Base-by-base conservation (phyloP, 1,140 invertebrate genomes). In the Chrysopa pallens region DNA sequence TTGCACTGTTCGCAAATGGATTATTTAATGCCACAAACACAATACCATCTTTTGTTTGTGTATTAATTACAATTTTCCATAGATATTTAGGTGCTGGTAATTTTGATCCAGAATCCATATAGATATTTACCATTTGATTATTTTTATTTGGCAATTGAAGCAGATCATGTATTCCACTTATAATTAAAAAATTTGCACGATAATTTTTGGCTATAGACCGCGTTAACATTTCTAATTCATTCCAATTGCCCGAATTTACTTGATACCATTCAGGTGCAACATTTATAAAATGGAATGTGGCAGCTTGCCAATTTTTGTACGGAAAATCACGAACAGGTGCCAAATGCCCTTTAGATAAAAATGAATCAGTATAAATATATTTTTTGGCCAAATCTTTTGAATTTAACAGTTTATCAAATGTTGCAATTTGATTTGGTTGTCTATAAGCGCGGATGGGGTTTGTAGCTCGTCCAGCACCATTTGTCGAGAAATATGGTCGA, bases 221-320 rank as follows among this genome's bases (percentile, higher is more conserved):
- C 0, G 63, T 52, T 6, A 50, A 45, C 6, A 46, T 49, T 54
- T 72, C 70, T 1, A 70, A 41, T 11, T 42, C 45, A n/a, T 60
- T 51, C 70, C 68, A 72, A 45, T 69, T 67, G 8, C 62, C 67
- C 15, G 48, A 55, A 46, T 70, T 70, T 0, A 69, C 55, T 38
- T 36, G 47, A 46, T 50, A 68, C 67, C 68, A 74, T 50, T 72
- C 68, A 6, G 71, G 72, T 14, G 59, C 56, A 1, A 53, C 60
- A 49, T 74, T 74, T 11, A 69, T 47, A 46, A 66, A 72, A 49
- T 61, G 68, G 46, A 66, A 73, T 0, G 69, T 69, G 1, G 63
- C 51, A 38, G 58, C 57, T 49, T 72, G 67, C 42, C 62, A 57
- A 2, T 59, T 49, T 5, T 54, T 54, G 27, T 64, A 62, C 13